Conservation (phyloP, 2,113 vertebrate genomes). For the Gasterosteus aculeatus region DNA sequence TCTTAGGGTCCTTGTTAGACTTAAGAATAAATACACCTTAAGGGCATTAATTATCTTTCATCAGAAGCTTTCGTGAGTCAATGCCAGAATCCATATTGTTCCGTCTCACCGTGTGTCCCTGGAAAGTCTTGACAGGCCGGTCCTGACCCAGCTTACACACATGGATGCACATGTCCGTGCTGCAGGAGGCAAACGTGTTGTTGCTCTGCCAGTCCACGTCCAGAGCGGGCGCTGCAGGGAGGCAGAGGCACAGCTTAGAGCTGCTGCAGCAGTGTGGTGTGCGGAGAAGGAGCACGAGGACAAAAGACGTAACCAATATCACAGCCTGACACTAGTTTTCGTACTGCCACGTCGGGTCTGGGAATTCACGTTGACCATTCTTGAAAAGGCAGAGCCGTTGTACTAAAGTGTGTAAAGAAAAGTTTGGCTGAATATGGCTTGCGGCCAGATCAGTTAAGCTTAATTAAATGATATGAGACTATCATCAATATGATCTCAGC, state of each 20-base stretch:
- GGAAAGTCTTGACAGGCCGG: conserved; percentile 99
- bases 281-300: neutral
- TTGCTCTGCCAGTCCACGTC: conserved; percentile 99
- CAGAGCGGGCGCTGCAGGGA: conserved; percentile 89
- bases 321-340: neutral
- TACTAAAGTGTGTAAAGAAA: neutral
- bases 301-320: neutral
- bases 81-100: neutral
- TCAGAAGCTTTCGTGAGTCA: neutral
- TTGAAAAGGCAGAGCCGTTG: neutral
- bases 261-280: conserved; percentile 1
- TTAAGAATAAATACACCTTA: neutral
- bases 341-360: neutral
- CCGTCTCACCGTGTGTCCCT: conserved; percentile 96
- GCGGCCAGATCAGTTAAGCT: neutral
- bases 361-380: neutral
- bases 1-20: neutral
- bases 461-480: neutral
- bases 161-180: conserved; percentile 99
- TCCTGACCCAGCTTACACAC: conserved; percentile 99
- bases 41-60: neutral
- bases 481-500: conserved; percentile 4
- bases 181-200: conserved; percentile 98
- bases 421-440: neutral
- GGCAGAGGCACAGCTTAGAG: conserved; percentile 7